Conservation (phyloP, 2,113 vertebrate genomes). For the Chionis minor region DNA sequence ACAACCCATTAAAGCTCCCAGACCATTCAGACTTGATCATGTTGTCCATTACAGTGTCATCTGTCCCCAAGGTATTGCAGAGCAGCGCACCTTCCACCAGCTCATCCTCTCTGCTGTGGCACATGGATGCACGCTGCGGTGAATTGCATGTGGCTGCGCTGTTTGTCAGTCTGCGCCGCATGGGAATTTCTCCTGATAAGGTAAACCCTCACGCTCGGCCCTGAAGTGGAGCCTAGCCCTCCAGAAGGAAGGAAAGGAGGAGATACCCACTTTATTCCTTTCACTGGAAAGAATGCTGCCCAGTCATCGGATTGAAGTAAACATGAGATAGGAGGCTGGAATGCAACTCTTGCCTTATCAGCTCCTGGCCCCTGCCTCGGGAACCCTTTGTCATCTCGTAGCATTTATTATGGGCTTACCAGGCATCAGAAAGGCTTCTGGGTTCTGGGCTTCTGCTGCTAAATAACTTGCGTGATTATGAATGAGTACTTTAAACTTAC, state of each 20-base stretch:
- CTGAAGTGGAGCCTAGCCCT: neutral
- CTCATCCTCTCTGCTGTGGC: neutral
- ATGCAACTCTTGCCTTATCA: conserved; percentile 20
- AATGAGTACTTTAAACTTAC: conserved; percentile 2
- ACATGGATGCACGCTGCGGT: fast-evolving
- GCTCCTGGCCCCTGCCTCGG: neutral
- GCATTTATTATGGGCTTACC: neutral
- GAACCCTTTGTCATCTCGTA: neutral
- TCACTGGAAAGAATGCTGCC: conserved; percentile 15
- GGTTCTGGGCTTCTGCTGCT: neutral
- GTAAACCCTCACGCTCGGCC: neutral
- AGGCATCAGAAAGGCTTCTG: neutral
- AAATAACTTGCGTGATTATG: neutral
- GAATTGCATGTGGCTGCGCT: neutral
- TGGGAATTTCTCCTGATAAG: conserved; percentile 5
- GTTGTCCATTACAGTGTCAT: conserved; percentile 5
- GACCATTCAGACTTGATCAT: neutral
- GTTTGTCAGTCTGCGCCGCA: neutral
- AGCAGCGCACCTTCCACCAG: neutral
- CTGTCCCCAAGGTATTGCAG: neutral
- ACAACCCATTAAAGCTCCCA: neutral
- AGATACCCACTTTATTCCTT: conserved; percentile 2
- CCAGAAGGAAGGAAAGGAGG: neutral
- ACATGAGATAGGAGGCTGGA: neutral
- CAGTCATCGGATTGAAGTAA: conserved; percentile 2